Evolutionary conservation across 2,797 vertebrate genomes (phyloP), one percentile per base, ranked within the genome.

Genomic region (Melanotaenia pygmaea): DNA sequence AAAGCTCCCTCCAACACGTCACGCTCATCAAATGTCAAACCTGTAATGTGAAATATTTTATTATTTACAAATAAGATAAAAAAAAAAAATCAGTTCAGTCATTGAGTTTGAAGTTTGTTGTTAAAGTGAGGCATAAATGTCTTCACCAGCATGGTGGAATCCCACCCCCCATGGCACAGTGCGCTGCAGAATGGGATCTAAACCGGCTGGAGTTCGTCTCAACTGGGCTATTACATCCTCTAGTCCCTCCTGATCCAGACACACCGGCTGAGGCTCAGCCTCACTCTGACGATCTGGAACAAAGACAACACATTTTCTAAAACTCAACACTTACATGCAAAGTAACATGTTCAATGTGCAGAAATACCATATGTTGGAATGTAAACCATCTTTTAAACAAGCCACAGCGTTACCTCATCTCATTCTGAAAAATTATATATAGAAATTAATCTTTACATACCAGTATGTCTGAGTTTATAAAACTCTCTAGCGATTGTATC

Each of bases 61-160:
- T 59, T 9, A 28, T 56, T 65, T 16, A 45, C 30, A 24, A 8
- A 8, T 2, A 26, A 20, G 16, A 24, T 26, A 20, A 22, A 3
- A 66, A 20, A 22, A 3, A 66, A 18, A 7, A 35, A 0, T 28
- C 5, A 14, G 22, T 28, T 45, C 40, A 7, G 18, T 45, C 43
- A 45, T 20, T 45, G 4, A 66, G 51, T 26, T 35, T 34, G 24
- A 4, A 26, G 20, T 37, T 16, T 73, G 22, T 30, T 5, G 34
- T 47, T 51, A 22, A 53, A 22, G 20, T 3, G 30, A 26, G 40
- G 20, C 9, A 26, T 30, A 11, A n/a, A 54, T 54, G 59, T 71
- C 45, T 37, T 86, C 93, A 99, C 98, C 98, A 84, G 98, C 98
- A 64, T 99, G 98, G 88, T 99, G 98, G 89, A 98, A 99, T 18